phyloP scores from a whole-genome alignment of 2,797 vertebrate genomes.

The Halcyon chelicuti region DNA sequence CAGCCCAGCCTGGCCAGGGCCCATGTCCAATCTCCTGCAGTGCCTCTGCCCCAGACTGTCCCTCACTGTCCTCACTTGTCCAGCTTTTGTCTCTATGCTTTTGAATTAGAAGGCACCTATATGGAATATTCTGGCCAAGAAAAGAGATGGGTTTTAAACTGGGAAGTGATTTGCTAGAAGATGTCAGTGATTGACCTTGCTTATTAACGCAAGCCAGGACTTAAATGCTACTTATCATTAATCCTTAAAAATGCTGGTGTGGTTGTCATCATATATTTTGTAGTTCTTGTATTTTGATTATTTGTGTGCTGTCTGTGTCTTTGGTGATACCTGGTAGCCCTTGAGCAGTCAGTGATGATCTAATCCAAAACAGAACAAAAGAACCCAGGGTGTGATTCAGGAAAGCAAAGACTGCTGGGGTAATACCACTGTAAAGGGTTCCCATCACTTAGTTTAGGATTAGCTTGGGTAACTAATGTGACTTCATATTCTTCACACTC shows the following conservation, averaged over 20 bases:
- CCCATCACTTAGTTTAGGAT: accelerated
- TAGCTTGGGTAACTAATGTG: background rate
- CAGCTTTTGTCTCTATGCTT: background rate
- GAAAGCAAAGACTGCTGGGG: background rate
- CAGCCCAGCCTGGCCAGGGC: accelerated
- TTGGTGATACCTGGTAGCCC: background rate
- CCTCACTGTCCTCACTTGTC: accelerated
- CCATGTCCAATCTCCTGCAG: background rate
- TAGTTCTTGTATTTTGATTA: background rate
- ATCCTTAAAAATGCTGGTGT: background rate
- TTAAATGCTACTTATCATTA: background rate
- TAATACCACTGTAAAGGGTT: background rate
- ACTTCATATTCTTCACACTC: background rate
- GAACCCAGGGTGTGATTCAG: background rate
- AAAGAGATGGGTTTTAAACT: background rate
- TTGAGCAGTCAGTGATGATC: background rate
- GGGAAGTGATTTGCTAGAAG: background rate
- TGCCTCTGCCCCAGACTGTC: background rate
- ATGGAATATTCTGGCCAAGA: background rate
- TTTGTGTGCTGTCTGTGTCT: background rate
- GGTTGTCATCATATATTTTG: background rate
- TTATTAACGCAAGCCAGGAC: background rate
- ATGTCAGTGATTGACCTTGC: background rate
- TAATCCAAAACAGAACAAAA: background rate
- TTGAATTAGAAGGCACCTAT: background rate